Evolutionary conservation across 1,140 invertebrate species (phyloP).

Genomic region (Atopsyche davidsoni): DNA sequence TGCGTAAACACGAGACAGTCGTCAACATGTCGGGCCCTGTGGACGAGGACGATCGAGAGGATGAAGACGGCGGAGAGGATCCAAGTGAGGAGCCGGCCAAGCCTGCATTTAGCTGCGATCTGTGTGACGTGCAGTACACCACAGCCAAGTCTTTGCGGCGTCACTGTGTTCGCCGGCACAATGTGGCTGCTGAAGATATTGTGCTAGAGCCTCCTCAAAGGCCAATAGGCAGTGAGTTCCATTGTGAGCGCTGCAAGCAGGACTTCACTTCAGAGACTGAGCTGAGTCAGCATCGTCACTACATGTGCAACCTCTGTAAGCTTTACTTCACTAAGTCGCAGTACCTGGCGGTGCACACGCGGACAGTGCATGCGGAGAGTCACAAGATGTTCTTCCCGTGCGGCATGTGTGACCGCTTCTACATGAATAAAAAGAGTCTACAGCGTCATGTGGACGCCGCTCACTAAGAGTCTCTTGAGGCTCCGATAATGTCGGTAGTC

Average conservation of each 20-base stretch:
- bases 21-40: conserved; percentile 31
- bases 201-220: conserved; percentile 15
- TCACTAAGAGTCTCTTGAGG: conserved; percentile 34
- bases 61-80: conserved; percentile 38
- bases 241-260: conserved; percentile 44
- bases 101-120: conserved; percentile 18
- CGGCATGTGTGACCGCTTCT: conserved; percentile 47
- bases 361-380: conserved; percentile 46
- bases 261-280: conserved; percentile 43
- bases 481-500: neutral
- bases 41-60: conserved; percentile 24
- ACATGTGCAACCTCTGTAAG: conserved; percentile 51
- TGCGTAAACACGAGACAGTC: conserved; percentile 45
- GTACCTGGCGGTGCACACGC: conserved; percentile 52
- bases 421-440: conserved; percentile 48
- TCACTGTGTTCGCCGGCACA: conserved; percentile 24
- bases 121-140: conserved; percentile 23
- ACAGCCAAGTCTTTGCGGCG: conserved; percentile 19
- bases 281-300: conserved; percentile 42
- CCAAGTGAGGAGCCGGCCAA: conserved; percentile 28
- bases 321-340: conserved; percentile 49
- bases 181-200: conserved; percentile 11
- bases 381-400: conserved; percentile 47
- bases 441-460: conserved; percentile 46
- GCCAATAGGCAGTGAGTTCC: conserved; percentile 33